Evolutionary conservation across 1,140 invertebrate species (phyloP), one percentile per base, ranked within the genome.

Genomic region (Sycobia sp.): DNA sequence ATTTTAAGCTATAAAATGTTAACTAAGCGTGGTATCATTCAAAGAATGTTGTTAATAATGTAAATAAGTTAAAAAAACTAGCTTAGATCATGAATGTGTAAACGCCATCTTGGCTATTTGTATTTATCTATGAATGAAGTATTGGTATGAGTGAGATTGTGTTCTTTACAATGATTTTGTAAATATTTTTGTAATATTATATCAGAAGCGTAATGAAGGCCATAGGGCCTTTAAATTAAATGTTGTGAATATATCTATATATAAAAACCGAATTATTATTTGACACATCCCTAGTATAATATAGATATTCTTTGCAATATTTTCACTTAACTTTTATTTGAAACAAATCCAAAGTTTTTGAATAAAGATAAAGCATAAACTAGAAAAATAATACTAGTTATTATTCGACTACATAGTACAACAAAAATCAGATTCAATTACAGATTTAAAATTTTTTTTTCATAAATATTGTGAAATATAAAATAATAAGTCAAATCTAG

Each of bases 101-200:
- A 46, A 13, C 41, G 20, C 47, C 43, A 23, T 55, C 16, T 18
- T n/a, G n/a, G n/a, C 32, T 32, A 32, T 49, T n/a, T 43, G 46
- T 29, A 34, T 61, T 18, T 38, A 44, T 53, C 36, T 43, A 61
- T 53, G 58, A 61, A 36, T 61, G 58, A 61, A 44, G 18, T 18
- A 43, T 22, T 41, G 44, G 11, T 51, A 22, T 20, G 32, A 46
- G 20, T 18, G 32, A n/a, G n/a, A n/a, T n/a, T 18, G 51, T 54
- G 11, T 29, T n/a, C 10, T 46, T 27, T 32, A 29, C 20, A 54
- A 61, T 36, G 14, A 34, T 44, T 41, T 25, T 62, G 51, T 56
- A 62, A 38, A 62, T 62, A 62, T 29, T 49, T 49, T 55, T 55
- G 23, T 55, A 62, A 62, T 47, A 46, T 60, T 50, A 13, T 32